Evolutionary conservation across 2,888 invertebrate species (phyloP).

Genomic region (Malthinus seriepunctatus): DNA sequence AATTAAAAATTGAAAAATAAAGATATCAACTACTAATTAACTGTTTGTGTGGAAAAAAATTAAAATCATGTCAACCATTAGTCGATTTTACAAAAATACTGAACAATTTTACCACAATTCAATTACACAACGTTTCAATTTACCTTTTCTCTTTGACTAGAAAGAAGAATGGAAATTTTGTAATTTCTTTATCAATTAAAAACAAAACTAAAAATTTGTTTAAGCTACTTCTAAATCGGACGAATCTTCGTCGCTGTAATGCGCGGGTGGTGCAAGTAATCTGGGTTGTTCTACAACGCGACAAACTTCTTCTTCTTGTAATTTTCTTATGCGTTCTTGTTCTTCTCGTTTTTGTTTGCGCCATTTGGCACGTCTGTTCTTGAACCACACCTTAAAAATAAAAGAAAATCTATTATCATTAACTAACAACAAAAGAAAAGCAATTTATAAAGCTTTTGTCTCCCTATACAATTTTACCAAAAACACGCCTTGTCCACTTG

Average conservation of each 20-base stretch:
- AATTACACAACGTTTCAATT: background rate
- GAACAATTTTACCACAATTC: too few relatives aligned
- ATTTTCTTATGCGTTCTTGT: conserved; percentile 78
- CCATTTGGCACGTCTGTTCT: conserved; percentile 95
- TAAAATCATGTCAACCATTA: too few relatives aligned
- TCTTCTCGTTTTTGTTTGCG: conserved; percentile 92
- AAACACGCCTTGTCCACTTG: conserved; percentile 29
- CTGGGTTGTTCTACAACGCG: conserved; percentile 47
- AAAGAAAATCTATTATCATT: conserved; percentile 31
- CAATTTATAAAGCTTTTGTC: conserved; percentile 23
- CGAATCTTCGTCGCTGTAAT: conserved; percentile 72
- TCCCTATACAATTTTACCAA: conserved; percentile 13
- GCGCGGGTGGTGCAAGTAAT: conserved; percentile 36
- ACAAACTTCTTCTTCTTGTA: conserved; percentile 75
- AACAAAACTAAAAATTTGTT: background rate
- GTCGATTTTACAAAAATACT: too few relatives aligned
- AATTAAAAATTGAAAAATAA: too few relatives aligned
- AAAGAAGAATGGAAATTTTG: background rate
- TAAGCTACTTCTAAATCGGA: conserved; percentile 84
- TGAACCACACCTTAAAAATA: conserved; percentile 89
- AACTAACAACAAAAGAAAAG: conserved; percentile 17
- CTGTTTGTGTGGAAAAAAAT: too few relatives aligned
- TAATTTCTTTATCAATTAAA: too few relatives aligned
- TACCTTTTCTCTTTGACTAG: conserved; percentile 1
- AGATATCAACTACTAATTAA: too few relatives aligned